Conservation (phyloP, 2,888 invertebrate genomes). For the Cyaniris semiargus region DNA sequence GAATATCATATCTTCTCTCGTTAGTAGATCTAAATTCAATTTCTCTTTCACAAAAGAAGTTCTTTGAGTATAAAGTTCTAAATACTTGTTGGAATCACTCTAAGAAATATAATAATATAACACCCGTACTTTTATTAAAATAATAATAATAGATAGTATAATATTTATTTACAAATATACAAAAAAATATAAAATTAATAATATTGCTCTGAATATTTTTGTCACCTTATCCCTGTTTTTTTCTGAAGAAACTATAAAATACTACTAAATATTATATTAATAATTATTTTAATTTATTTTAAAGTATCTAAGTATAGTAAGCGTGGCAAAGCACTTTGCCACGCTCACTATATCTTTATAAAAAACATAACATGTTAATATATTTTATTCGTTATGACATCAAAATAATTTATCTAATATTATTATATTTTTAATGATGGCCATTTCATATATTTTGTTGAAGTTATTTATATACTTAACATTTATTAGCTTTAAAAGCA, state of each 20-base stretch:
- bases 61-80: background rate
- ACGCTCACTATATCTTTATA: too few species aligned
- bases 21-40: background rate
- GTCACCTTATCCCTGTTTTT: background rate
- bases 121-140: background rate
- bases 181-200: background rate
- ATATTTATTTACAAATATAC: background rate
- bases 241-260: too few species aligned
- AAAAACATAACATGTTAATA: too few species aligned
- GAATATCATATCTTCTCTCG: background rate
- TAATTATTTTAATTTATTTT: too few species aligned
- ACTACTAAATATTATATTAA: too few species aligned
- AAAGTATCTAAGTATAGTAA: too few species aligned
- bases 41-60: background rate
- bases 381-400: too few species aligned
- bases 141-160: background rate
- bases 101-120: background rate
- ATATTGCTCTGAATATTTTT: background rate
- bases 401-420: too few species aligned
- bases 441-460: background rate
- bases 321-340: too few species aligned
- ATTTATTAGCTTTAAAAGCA: slow-evolving; percentile 43
- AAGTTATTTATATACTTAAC: slow-evolving; percentile 7
- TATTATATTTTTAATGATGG: too few species aligned
- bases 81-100: background rate